These are phyloP conservation scores for Pterois miles DNA, from an alignment of 2,797 vertebrate species.

Conservation along the genomic window DNA sequence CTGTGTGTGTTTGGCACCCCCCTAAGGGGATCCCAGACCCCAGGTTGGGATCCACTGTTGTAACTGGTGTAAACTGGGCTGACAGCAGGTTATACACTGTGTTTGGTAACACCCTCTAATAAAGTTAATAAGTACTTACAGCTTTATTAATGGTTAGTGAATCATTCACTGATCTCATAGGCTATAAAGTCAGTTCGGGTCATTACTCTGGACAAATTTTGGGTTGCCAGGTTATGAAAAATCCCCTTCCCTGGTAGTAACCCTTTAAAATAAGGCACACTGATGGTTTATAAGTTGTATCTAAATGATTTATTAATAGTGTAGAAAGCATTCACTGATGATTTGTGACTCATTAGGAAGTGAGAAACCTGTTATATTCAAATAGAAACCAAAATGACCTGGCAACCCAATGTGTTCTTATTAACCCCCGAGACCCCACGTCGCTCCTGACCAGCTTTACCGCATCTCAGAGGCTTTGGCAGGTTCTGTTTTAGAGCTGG, in stretches of 20 bases:
- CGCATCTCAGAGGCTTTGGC: no score
- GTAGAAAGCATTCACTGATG: neutral
- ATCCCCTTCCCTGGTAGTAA: neutral
- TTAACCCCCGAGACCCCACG: no score
- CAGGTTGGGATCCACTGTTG: no score
- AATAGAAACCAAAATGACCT: neutral
- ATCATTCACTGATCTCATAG: neutral
- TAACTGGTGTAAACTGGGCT: neutral
- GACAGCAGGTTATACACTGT: neutral
- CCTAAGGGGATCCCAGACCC: no score
- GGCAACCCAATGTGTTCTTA: neutral
- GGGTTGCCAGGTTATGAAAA: no score
- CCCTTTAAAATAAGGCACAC: neutral
- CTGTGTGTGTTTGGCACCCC: no score
- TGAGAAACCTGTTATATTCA: neutral
- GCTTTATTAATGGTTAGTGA: neutral
- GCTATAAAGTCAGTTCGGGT: neutral
- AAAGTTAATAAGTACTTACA: neutral
- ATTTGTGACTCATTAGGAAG: neutral
- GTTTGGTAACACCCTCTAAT: neutral
- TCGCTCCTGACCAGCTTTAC: no score
- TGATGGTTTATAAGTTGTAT: no score
- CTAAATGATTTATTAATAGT: no score
- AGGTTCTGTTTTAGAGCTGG: no score
- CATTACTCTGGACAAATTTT: neutral